A percentile compares a stretch with the other conserved stretches of the same genome.
Conservation (phyloP, 2,797 vertebrate species). For the Saxicola maurus region DNA sequence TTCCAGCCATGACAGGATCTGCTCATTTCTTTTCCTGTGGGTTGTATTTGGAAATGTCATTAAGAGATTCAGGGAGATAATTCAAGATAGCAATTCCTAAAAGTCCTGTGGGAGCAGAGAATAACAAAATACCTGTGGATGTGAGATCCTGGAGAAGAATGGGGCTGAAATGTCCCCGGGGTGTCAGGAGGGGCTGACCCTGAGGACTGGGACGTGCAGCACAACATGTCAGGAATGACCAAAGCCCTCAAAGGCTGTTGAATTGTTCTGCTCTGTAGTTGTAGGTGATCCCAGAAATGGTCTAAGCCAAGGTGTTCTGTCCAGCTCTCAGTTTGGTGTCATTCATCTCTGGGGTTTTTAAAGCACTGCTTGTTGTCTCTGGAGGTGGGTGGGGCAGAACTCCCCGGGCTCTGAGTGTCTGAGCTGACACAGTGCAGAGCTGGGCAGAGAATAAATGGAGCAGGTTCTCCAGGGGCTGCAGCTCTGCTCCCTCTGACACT, state of each 20-base stretch:
- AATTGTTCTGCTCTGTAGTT: background rate
- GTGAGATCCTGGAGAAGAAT: background rate
- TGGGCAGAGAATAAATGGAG: accelerated
- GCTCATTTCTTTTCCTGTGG: background rate
- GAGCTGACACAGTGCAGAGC: background rate
- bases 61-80: background rate
- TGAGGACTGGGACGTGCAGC: background rate
- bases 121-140: background rate
- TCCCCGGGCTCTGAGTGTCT: background rate
- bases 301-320: background rate
- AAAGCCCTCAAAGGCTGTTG: background rate
- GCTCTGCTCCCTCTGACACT: background rate
- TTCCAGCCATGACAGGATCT: background rate
- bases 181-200: background rate
- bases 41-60: background rate
- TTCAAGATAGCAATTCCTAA: background rate
- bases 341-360: background rate
- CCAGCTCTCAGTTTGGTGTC: background rate
- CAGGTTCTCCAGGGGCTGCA: accelerated
- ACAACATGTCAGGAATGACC: background rate
- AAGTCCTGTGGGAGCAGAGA: background rate
- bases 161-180: background rate
- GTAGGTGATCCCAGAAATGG: background rate
- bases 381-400: background rate
- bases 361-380: background rate